Base-by-base conservation (phyloP, 2,888 invertebrate species). In the Ariolimax columbianus region DNA sequence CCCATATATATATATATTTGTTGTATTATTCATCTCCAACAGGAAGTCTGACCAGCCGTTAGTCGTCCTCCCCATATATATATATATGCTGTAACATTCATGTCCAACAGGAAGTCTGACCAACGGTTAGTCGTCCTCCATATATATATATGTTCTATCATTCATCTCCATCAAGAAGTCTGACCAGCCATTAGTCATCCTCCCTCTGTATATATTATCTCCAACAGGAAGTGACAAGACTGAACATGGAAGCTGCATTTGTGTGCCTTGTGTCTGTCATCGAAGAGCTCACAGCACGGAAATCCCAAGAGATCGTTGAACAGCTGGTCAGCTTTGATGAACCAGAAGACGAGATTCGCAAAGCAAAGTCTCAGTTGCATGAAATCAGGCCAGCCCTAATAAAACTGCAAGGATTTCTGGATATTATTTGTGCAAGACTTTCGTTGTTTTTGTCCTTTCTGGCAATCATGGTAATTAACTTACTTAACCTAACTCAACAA, bases 241-340 rank as follows among this genome's bases (percentile, higher is more conserved):
- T 97, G 66, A 97, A 97, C 92, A 97, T 97, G 82, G 97, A 97
- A 94, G 97, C 97, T 0, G 97, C 97, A 91, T 96, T 97, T 11
- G 97, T 97, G 96, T 97, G 97, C 93, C 95, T 97, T 87, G 96
- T 97, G 40, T 97, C 97, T 90, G 97, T 97, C 94, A 96, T 97
- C 0, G 97, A 97, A 92, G 97, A 96, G 93, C 94, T 97, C 68
- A 80, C 90, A 11, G 51, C 85, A 68, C 87, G 89, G 40, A 75
- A 75, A 66, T 68, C 86, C 87, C 89, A 73, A 87, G 43, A 79
- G 14, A 68, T 9, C 33, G 33, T 66, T 14, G 78, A 77, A 26
- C 70, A 51, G n/a, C 33, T 78, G 4, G 43, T 78, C 0, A 47
- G 17, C 30, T 17, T 36, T 33, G 82, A 75, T 59, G 36, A 9